Percentiles rank a stretch among this genome's conserved stretches.
phyloP scores from a whole-genome alignment of 1,140 invertebrate genomes.

The Piezodorus guildinii region DNA sequence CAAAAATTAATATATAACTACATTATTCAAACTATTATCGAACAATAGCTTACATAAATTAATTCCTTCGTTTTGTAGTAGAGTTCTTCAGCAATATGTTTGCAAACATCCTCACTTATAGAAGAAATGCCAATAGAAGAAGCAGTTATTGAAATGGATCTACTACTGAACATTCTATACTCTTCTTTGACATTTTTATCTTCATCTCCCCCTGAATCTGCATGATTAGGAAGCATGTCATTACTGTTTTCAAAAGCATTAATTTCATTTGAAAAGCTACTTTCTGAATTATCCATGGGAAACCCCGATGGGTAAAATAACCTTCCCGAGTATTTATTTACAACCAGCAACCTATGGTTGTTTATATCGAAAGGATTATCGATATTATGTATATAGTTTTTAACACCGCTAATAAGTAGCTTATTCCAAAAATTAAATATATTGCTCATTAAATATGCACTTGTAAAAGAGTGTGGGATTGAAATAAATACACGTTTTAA shows the following conservation, averaged over 20 bases:
- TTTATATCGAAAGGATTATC: no score
- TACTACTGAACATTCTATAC: constrained; percentile 6
- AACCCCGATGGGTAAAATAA: not conserved
- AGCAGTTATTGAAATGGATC: constrained; percentile 18
- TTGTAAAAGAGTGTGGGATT: no score
- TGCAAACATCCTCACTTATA: constrained; percentile 18
- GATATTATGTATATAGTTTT: no score
- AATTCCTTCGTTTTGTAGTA: constrained; percentile 23
- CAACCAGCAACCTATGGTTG: not conserved
- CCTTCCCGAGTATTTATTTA: not conserved
- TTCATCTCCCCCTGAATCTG: not conserved
- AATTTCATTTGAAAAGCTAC: not conserved
- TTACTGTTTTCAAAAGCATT: not conserved
- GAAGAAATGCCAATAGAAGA: constrained; percentile 21
- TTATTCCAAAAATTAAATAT: no score
- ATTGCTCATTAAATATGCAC: no score
- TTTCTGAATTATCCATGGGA: not conserved
- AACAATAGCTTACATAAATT: constrained; percentile 20
- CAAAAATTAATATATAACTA: not conserved
- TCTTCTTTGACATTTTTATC: constrained; percentile 7
- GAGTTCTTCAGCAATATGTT: constrained; percentile 20
- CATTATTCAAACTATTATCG: not conserved
- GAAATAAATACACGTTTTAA: no score
- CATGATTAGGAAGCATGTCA: not conserved
- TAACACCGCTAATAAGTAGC: no score